Evolutionary conservation across 1,140 invertebrate genomes (phyloP), one percentile per base, ranked within the genome.

Genomic region (Drosophila persimilis): DNA sequence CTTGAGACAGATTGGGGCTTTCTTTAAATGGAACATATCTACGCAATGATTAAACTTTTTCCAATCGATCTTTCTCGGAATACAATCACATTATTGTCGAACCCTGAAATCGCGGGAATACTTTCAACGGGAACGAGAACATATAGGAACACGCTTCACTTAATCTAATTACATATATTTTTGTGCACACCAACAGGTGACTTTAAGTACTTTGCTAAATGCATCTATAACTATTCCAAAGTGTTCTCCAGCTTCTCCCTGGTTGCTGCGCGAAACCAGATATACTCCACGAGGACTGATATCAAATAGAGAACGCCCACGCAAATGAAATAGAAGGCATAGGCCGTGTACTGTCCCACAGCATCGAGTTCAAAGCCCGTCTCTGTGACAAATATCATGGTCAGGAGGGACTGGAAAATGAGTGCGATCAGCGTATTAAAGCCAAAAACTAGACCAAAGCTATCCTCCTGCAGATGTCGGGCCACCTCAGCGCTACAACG

Each of bases 371-470:
- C 66, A 13, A 94, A 80, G 3, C 90, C 91, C n/a, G 64, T 69
- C 1, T 90, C 83, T 5, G 93, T 92, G 11, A 94, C 93, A 6
- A 98, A 94, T 26, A 96, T 91, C 2, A 95, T 80, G 0, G 96
- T 98, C 7, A 98, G 89, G 15, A 97, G 79, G 6, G 95, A 95
- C 91, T 98, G 97, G 2, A 98, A 89, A 1, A 94, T 72, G 1
- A 98, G 92, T 22, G 97, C 96, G 1, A 97, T 45, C 60, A 98
- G 95, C 0, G 95, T 97, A 89, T 98, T 98, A 35, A 97, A 93
- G 15, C 97, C 97, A 92, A 98, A 98, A 73, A 99, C 95, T 2
- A 98, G 92, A 1, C 96, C 97, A 90, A 97, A 98, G 91, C 96
- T 96, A 45, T 98, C 96, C 69, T 95, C 94, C 48, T 94, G 93